phyloP scores from a whole-genome alignment of 2,888 invertebrate genomes.

The Lymantria dispar region DNA sequence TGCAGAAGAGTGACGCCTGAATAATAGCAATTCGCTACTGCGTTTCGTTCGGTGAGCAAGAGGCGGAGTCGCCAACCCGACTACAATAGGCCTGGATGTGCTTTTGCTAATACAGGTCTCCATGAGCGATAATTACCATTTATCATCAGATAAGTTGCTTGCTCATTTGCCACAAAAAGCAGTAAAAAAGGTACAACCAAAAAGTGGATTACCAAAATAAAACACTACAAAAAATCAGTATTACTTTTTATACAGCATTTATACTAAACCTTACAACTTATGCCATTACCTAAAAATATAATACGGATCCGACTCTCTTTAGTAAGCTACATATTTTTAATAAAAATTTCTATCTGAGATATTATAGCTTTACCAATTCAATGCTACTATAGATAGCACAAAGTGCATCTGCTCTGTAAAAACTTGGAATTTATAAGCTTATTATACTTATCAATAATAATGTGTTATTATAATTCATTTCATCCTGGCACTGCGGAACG shows the following conservation, averaged over 20 bases:
- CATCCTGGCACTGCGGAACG: slow-evolving; percentile 40
- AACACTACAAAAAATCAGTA: slow-evolving; percentile 70
- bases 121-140: too few relatives aligned
- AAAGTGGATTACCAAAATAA: slow-evolving; percentile 34
- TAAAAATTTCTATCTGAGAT: slow-evolving; percentile 68
- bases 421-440: slow-evolving; percentile 61
- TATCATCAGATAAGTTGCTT: too few relatives aligned
- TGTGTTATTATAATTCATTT: slow-evolving; percentile 36
- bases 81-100: too few relatives aligned
- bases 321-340: slow-evolving; percentile 60
- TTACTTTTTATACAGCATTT: slow-evolving; percentile 75
- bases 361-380: slow-evolving; percentile 57
- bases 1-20: too few relatives aligned
- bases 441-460: slow-evolving; percentile 40
- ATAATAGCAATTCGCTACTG: too few relatives aligned
- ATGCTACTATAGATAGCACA: slow-evolving; percentile 60
- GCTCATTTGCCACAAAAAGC: too few relatives aligned
- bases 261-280: slow-evolving; percentile 65
- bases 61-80: too few relatives aligned
- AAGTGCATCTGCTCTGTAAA: slow-evolving; percentile 53
- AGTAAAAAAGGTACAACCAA: too few relatives aligned
- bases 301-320: slow-evolving; percentile 77
- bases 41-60: too few relatives aligned
- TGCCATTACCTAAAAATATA: slow-evolving; percentile 73
- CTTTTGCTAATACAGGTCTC: too few relatives aligned